Conservation (phyloP, 2,113 vertebrate genomes). For the Chionomys nivalis region DNA sequence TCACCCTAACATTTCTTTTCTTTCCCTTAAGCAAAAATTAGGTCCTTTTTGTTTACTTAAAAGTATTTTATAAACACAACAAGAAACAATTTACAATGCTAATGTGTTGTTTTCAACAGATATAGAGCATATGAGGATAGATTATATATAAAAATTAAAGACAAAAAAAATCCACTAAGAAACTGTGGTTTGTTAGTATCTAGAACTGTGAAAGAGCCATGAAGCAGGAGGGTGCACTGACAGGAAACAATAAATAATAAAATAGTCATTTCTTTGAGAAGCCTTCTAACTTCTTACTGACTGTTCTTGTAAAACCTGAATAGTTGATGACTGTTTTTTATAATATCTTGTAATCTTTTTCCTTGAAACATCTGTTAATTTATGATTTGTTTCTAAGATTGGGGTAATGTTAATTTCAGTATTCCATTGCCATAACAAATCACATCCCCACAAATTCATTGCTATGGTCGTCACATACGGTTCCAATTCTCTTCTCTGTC, state of each 20-base stretch:
- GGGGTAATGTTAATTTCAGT: no score
- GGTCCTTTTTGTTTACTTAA: background rate
- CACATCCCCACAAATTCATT: no score
- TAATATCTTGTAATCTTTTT: no score
- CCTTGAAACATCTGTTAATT: no score
- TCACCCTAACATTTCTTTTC: background rate
- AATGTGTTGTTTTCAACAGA: background rate
- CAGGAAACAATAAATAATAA: constrained; percentile 12
- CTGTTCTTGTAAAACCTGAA: no score
- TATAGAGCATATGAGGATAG: background rate
- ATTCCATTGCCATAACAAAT: no score
- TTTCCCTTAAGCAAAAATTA: constrained; percentile 26
- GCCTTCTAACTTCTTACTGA: background rate
- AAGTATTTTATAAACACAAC: background rate
- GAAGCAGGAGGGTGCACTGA: background rate
- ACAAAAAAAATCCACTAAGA: background rate
- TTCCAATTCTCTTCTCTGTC: no score
- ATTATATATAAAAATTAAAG: background rate
- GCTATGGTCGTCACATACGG: no score
- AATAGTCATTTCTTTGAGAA: background rate
- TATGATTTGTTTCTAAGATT: no score
- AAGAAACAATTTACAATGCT: background rate
- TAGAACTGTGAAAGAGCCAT: background rate
- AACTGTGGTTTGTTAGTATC: background rate
- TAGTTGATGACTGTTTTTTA: no score